Evolutionary conservation across 2,113 vertebrate genomes (phyloP).

Genomic region (Sciurus niger): DNA sequence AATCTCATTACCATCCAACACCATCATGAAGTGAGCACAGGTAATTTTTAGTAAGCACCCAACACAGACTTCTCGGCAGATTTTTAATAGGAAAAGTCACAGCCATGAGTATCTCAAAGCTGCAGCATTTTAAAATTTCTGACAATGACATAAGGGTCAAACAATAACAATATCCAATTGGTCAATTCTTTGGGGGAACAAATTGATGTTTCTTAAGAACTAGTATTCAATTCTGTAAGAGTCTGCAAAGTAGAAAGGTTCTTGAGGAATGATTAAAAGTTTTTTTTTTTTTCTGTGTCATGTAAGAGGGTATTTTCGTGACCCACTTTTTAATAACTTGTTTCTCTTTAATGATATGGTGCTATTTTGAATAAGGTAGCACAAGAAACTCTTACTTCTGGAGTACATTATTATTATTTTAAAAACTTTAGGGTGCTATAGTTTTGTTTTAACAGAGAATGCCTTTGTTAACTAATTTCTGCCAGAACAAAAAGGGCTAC

Average conservation of each 20-base stretch:
- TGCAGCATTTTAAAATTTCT: neutral
- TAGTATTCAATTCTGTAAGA: neutral
- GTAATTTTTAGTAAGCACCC: neutral
- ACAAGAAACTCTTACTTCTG: neutral
- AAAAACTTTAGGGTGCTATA: slow-evolving; percentile 1
- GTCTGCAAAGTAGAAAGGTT: neutral
- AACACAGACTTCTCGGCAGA: neutral
- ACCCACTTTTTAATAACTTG: neutral
- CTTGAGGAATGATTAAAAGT: neutral
- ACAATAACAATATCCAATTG: neutral
- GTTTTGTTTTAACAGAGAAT: slow-evolving; percentile 53
- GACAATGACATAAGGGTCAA: slow-evolving; percentile 8
- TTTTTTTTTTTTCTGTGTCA: neutral
- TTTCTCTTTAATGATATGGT: neutral
- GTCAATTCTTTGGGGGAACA: slow-evolving; percentile 21
- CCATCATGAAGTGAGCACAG: neutral
- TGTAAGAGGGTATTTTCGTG: neutral
- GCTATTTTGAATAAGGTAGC: neutral
- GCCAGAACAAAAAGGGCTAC: neutral
- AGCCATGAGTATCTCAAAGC: neutral
- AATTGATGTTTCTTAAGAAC: neutral
- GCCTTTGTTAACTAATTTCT: neutral
- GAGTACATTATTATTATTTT: slow-evolving; percentile 29
- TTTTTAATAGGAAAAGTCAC: neutral
- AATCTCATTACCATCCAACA: neutral